Conservation (phyloP, 1,140 invertebrate species). For the Drosophila cardini region DNA sequence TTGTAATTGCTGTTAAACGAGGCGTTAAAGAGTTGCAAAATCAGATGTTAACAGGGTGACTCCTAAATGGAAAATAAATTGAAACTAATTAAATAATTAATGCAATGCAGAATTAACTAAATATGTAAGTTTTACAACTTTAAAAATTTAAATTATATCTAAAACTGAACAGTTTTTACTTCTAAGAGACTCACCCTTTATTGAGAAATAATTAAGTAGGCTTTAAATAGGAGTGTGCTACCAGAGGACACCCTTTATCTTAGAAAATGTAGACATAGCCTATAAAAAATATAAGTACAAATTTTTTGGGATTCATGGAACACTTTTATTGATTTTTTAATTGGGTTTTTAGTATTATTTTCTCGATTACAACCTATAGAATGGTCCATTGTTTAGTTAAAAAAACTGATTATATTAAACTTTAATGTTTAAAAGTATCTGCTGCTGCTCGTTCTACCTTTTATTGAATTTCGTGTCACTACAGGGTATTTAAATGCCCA, state of each 20-base stretch:
- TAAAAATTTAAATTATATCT: neutral
- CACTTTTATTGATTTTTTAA: too few relatives aligned
- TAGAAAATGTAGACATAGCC: too few relatives aligned
- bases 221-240: too few relatives aligned
- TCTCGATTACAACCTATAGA: too few relatives aligned
- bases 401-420: too few relatives aligned
- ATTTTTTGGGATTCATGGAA: too few relatives aligned
- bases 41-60: constrained; percentile 38
- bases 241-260: too few relatives aligned
- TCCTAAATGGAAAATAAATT: neutral
- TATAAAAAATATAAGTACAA: too few relatives aligned
- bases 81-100: neutral
- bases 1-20: constrained; percentile 61
- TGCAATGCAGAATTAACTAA: neutral
- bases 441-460: neutral
- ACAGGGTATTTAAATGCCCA: neutral
- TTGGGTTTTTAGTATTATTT: too few relatives aligned
- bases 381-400: too few relatives aligned
- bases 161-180: neutral
- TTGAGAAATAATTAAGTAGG: too few relatives aligned
- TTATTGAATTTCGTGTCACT: neutral
- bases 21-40: constrained; percentile 59
- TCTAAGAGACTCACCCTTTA: neutral
- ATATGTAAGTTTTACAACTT: constrained; percentile 7
- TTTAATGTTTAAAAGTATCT: too few relatives aligned